Percentiles rank a stretch among this genome's conserved stretches.
Evolutionary conservation across 2,888 invertebrate genomes (phyloP).

Genomic region (Sphaeridia pumilis): DNA sequence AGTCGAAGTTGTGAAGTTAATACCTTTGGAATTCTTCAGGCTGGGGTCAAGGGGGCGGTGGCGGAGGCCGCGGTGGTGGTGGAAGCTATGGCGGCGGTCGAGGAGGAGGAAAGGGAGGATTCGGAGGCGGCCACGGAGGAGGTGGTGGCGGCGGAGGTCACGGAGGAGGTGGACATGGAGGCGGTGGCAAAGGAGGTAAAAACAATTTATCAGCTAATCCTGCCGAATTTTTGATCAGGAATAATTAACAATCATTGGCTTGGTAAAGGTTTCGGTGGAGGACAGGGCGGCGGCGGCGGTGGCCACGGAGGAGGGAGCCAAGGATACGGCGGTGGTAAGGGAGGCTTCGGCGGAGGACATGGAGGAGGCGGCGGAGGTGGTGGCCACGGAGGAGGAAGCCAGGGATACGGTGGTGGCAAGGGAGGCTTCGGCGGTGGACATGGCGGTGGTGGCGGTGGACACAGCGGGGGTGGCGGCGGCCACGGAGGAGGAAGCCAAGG

Average conservation of each 20-base stretch:
- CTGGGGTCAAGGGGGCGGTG: constrained; percentile 4
- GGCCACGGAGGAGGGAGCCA: constrained; percentile 2
- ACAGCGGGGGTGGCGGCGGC: neutral
- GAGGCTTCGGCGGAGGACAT: neutral
- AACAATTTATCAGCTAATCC: too few species aligned
- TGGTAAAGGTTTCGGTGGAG: neutral
- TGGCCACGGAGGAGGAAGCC: neutral
- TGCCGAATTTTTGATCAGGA: too few species aligned
- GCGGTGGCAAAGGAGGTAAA: constrained; percentile 1
- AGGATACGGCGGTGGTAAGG: neutral
- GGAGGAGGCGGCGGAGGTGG: neutral
- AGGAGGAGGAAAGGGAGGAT: constrained; percentile 9
- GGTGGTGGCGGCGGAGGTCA: constrained; percentile 18
- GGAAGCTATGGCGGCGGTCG: constrained; percentile 1
- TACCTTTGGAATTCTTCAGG: neutral
- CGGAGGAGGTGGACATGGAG: constrained; percentile 6
- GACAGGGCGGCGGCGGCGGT: constrained; percentile 5
- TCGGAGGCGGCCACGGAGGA: constrained; percentile 12
- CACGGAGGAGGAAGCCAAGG: neutral
- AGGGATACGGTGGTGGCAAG: neutral
- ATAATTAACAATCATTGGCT: neutral
- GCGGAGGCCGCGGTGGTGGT: constrained; percentile 4
- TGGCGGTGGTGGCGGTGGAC: neutral
- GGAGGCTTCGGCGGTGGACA: constrained; percentile 8
- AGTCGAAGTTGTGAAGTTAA: too few species aligned